Conservation (phyloP, 2,113 vertebrate genomes). For the Bubo bubo region DNA sequence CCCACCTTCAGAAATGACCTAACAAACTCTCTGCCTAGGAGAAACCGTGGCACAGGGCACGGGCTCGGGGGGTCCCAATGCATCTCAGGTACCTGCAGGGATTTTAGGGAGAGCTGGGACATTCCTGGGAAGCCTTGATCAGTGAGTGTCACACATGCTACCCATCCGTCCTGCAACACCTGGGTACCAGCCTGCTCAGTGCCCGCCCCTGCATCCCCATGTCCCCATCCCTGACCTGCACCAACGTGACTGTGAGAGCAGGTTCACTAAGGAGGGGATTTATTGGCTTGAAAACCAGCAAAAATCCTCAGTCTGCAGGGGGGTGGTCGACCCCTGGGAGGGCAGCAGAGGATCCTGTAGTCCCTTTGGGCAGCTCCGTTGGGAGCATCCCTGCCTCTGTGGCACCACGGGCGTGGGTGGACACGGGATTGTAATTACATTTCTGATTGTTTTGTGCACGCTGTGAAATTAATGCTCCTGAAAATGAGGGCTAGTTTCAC, state of each 20-base stretch:
- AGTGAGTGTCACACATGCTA: accelerated
- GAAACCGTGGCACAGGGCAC: accelerated
- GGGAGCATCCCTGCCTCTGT: neutral
- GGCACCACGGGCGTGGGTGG: neutral
- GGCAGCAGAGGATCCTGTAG: accelerated
- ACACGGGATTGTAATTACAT: neutral
- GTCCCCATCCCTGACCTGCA: neutral
- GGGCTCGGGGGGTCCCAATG: accelerated
- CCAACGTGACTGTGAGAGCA: accelerated
- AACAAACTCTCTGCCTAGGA: neutral
- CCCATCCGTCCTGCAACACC: accelerated
- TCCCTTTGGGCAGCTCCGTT: neutral
- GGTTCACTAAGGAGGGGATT: neutral
- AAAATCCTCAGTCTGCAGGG: neutral
- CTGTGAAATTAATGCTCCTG: neutral
- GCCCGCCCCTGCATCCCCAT: neutral
- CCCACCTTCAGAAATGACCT: neutral
- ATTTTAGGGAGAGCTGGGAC: neutral
- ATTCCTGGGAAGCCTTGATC: neutral
- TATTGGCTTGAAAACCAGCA: neutral
- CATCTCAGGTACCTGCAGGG: neutral
- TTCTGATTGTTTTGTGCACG: neutral
- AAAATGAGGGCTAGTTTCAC: neutral
- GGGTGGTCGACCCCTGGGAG: accelerated
- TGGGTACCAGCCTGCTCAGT: accelerated